These are phyloP conservation scores for Psophia crepitans DNA, from an alignment of 2,113 vertebrate species.

Conservation along the genomic window DNA sequence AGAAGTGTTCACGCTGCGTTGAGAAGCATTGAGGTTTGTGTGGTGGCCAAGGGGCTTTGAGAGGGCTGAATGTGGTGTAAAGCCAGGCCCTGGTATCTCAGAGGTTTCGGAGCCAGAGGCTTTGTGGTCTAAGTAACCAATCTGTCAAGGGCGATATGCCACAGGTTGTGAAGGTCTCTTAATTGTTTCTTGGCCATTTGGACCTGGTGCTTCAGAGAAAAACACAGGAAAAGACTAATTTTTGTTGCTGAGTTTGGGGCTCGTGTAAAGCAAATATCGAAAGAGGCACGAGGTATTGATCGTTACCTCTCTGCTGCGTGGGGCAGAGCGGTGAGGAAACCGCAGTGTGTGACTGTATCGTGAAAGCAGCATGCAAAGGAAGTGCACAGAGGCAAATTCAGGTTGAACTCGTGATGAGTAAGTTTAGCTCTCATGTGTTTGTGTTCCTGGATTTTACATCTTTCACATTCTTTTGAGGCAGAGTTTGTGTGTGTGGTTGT, in stretches of 20 bases:
- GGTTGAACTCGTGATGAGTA: conserved; percentile 13
- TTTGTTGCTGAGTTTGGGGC: neutral
- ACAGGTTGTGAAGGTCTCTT: neutral
- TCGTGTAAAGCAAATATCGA: neutral
- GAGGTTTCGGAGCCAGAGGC: neutral
- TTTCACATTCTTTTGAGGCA: conserved; percentile 14
- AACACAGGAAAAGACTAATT: neutral
- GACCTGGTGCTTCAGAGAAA: neutral
- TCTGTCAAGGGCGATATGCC: neutral
- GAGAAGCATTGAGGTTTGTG: neutral
- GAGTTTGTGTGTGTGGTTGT: conserved; percentile 7
- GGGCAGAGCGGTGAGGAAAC: neutral
- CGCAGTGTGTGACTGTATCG: fast-evolving
- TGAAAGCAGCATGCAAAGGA: fast-evolving
- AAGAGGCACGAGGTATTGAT: neutral
- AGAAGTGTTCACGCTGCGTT: neutral
- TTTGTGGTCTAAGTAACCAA: neutral
- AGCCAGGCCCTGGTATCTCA: neutral
- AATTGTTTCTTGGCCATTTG: neutral
- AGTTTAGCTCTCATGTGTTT: neutral
- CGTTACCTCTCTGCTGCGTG: neutral
- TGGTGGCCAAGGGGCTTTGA: neutral
- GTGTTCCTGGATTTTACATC: conserved; percentile 16
- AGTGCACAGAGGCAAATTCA: neutral
- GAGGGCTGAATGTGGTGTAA: neutral